Evolutionary conservation across 2,113 vertebrate genomes (phyloP), one percentile per base, ranked within the genome.

Genomic region (Eulacestoma nigropectus): DNA sequence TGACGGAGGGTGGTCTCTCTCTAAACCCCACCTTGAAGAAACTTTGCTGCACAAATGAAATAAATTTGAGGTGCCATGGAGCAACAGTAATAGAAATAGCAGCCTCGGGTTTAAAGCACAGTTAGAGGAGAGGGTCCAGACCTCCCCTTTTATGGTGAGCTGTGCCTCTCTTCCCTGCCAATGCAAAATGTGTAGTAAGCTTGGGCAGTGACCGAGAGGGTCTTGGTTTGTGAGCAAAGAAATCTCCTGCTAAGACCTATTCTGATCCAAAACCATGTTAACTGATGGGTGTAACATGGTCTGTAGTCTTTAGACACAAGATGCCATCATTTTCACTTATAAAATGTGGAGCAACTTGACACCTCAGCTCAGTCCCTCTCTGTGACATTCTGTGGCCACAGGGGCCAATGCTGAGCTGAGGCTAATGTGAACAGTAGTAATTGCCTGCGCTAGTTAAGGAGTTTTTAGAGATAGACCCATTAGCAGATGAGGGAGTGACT

Each of bases 141-240:
- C 3, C 5, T 73, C 46, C 33, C 8, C 3, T 59, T 46, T 57
- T 13, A 57, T 3, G 4, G 13, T 5, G 72, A 37, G 8, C 29
- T 46, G 27, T 62, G 35, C 18, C 32, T 47, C 6, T 15, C 0
- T 35, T 57, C 7, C 6, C 17, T 42, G 11, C 56, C 30, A 12
- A 39, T 4, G 4, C 11, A 70, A 59, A 62, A 17, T 5, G 3
- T 1, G 1, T 3, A 8, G 32, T 16, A 18, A 44, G 13, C 19
- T 63, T 27, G 35, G 35, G 55, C 23, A 30, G 16, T 6, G 27
- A 33, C 23, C 19, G 77, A 55, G 37, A 32, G 16, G n/a, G 6
- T 22, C 9, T 55, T 63, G 55, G 13, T 56, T 72, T 85, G 41
- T 42, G 29, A 73, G n/a, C 27, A 65, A 93, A 64, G 49, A 22